Base-by-base conservation (phyloP, 1,140 invertebrate species). In the Ridgeia piscesae region DNA sequence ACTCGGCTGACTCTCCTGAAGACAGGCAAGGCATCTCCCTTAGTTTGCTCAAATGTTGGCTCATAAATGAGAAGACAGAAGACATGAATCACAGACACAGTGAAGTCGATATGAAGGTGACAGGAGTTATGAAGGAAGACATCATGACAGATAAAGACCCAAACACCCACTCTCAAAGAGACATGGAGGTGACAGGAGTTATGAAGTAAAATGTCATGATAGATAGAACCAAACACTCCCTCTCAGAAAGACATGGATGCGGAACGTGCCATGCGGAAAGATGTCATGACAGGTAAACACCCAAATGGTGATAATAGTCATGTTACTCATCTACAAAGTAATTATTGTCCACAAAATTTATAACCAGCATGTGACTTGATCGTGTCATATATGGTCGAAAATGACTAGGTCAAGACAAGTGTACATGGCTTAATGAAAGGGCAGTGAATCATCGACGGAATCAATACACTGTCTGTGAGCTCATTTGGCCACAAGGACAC, bases 1-100 rank as follows among this genome's bases (percentile, higher is more conserved):
- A 9, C 93, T 95, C 14, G 95, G 93, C 92, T 95, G 94, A 89
- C 95, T 95, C 35, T 94, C 95, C 95, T 96, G 91, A 17, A 34
- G 1, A 90, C 89, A 90, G 11, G n/a, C 9, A 14, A 35, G 31
- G 89, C 21, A 14, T 17, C 31, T 14, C 17, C 89, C 33, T 31
- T 77, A 77, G 58, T 77, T 77, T 77, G 27, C 2, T 77, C 58
- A 77, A 77, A 21, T 31, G 27, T 17, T 8, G 6, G 4, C 89
- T 35, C 34, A 2, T 35, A 31, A 35, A 33, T 4, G 11, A 42
- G 42, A 42, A 42, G 42, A 42, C 42, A 42, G 4, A 42, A 42
- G 11, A 6, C 4, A 6, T 42, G 42, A 42, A 42, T 42, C 4
- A n/a, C 4, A 89, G 17, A 89, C 34, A 89, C 17, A 89, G 42